These are phyloP conservation scores for Cheilosia impressa DNA, from an alignment of 2,888 invertebrate genomes.

Conservation along the genomic window DNA sequence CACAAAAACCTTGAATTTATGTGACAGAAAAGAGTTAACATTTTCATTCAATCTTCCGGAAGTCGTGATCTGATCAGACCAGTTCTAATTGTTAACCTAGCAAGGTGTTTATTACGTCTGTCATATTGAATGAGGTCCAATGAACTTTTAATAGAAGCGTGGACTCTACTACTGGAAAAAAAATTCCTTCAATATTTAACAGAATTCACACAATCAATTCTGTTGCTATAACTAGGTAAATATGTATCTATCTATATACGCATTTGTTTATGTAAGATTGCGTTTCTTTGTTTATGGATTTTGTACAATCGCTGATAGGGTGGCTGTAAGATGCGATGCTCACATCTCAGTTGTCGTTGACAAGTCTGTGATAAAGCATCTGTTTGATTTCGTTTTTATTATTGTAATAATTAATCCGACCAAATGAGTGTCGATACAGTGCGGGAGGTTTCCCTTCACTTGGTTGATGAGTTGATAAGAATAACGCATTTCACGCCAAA, in stretches of 20 bases:
- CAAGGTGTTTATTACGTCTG: neutral
- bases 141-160: constrained; percentile 8
- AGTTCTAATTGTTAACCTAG: neutral
- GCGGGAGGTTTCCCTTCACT: constrained; percentile 40
- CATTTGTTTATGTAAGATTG: constrained; percentile 22
- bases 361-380: constrained; percentile 65
- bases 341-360: constrained; percentile 50
- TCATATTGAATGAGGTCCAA: neutral
- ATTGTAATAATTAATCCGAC: neutral
- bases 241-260: constrained; percentile 3
- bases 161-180: neutral
- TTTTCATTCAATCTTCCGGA: neutral
- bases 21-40: neutral
- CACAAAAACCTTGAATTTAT: neutral
- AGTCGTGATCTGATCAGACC: neutral
- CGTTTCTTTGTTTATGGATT: constrained; percentile 42
- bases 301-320: constrained; percentile 19
- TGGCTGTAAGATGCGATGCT: constrained; percentile 4
- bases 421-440: constrained; percentile 53
- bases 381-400: constrained; percentile 34
- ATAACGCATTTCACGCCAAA: constrained; percentile 13
- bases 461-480: constrained; percentile 61
- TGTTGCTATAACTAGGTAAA: constrained; percentile 10
- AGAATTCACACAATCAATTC: constrained; percentile 4
- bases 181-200: neutral